A percentile compares a stretch with the other conserved stretches of the same genome.
These are phyloP conservation scores for Scaptomyza graminum DNA, from an alignment of 1,140 invertebrate species.

Conservation along the genomic window DNA sequence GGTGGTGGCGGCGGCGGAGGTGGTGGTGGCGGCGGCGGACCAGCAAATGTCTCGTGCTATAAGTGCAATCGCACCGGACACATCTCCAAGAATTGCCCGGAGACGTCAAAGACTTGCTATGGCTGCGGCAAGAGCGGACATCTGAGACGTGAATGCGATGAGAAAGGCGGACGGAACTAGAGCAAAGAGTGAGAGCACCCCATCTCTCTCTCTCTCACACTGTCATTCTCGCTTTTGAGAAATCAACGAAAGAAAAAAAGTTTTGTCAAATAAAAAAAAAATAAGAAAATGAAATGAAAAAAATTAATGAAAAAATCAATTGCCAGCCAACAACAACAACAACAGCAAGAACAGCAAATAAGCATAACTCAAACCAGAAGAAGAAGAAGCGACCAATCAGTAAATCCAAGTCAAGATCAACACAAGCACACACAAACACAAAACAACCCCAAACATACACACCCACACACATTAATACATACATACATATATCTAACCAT, in stretches of 20 bases:
- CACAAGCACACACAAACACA: constrained; percentile 24
- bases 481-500: constrained; percentile 58
- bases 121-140: constrained; percentile 94
- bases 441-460: constrained; percentile 45
- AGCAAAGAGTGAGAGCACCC: constrained; percentile 11
- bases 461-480: constrained; percentile 25
- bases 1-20: constrained; percentile 84
- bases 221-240: constrained; percentile 14
- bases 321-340: constrained; percentile 66
- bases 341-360: constrained; percentile 47
- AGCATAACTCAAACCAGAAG: constrained; percentile 18
- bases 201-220: constrained; percentile 11
- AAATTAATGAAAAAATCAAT: constrained; percentile 72
- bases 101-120: constrained; percentile 93
- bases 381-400: constrained; percentile 54
- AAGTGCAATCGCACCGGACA: constrained; percentile 95
- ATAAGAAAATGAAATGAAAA: constrained; percentile 56
- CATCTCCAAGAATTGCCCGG: constrained; percentile 94
- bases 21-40: constrained; percentile 70
- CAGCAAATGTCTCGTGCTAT: constrained; percentile 89
- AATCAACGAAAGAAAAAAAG: constrained; percentile 65
- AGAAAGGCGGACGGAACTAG: constrained; percentile 85
- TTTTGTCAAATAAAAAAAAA: constrained; percentile 66
- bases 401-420: constrained; percentile 70
- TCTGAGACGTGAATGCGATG: constrained; percentile 94